A percentile compares a stretch with the other conserved stretches of the same genome.
Evolutionary conservation across 1,140 invertebrate genomes (phyloP).

Genomic region (Ceratina calcarata): DNA sequence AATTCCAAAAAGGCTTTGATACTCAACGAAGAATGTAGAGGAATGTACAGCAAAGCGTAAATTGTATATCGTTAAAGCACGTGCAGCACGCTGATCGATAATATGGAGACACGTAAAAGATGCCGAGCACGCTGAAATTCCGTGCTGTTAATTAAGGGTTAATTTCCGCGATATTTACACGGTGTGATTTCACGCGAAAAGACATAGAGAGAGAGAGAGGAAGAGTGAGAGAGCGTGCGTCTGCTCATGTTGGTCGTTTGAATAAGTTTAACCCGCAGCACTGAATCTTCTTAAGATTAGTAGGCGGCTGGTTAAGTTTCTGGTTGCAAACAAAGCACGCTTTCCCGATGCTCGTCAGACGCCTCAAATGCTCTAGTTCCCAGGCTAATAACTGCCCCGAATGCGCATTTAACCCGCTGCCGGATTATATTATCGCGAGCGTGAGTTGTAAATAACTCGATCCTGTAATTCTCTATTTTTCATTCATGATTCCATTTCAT

Average conservation of each 20-base stretch:
- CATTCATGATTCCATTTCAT: too few relatives aligned
- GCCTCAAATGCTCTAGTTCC: conserved; percentile 53
- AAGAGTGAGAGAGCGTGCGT: neutral
- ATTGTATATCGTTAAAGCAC: neutral
- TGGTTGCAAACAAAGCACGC: conserved; percentile 59
- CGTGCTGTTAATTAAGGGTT: conserved; percentile 26
- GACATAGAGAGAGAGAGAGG: conserved; percentile 3
- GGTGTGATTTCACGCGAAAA: conserved; percentile 44
- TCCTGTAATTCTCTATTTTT: too few relatives aligned
- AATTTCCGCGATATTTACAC: conserved; percentile 64
- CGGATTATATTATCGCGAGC: conserved; percentile 35
- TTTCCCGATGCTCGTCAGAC: conserved; percentile 45
- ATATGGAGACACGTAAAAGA: neutral
- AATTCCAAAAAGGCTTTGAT: too few relatives aligned
- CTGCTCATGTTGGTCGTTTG: conserved; percentile 48
- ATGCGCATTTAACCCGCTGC: conserved; percentile 37
- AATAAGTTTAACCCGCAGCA: conserved; percentile 55
- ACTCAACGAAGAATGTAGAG: too few relatives aligned
- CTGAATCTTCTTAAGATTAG: conserved; percentile 64
- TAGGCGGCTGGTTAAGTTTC: conserved; percentile 60
- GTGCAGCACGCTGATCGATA: neutral
- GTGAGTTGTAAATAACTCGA: conserved; percentile 17
- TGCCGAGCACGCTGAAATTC: neutral
- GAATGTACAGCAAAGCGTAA: neutral
- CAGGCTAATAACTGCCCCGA: conserved; percentile 50